Conservation (phyloP, 2,888 invertebrate genomes). For the Micoletzkya japonica region DNA sequence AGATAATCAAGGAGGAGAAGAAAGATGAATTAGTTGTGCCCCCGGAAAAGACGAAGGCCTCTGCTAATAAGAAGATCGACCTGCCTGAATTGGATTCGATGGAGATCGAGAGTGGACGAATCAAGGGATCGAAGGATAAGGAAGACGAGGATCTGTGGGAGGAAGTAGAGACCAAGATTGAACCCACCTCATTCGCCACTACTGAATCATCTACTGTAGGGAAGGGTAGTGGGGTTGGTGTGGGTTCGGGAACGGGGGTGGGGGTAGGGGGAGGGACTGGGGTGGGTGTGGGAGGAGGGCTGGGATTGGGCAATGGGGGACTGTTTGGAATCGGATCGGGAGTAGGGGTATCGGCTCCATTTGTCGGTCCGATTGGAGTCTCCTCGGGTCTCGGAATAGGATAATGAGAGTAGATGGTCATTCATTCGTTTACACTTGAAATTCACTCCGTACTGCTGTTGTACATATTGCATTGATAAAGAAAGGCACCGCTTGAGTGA, state of each 20-base stretch:
- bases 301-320: not conserved
- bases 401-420: no score
- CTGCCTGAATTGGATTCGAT: constrained; percentile 9
- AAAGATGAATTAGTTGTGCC: not conserved
- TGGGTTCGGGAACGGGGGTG: not conserved
- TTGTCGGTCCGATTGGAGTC: constrained; percentile 4
- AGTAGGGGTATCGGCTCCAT: not conserved
- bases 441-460: no score
- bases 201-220: not conserved
- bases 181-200: not conserved
- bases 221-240: not conserved
- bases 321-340: constrained; percentile 9
- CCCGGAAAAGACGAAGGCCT: not conserved
- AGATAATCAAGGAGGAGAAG: not conserved
- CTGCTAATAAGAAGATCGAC: not conserved
- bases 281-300: not conserved
- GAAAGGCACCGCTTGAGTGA: no score
- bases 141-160: constrained; percentile 10
- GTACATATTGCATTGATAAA: no score
- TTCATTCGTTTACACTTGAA: no score
- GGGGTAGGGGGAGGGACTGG: constrained; percentile 1
- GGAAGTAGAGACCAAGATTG: not conserved
- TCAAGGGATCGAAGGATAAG: constrained; percentile 10
- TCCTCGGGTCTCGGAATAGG: constrained; percentile 2
- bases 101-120: constrained; percentile 21